These are phyloP conservation scores for Argynnis bischoffii DNA, from an alignment of 2,888 invertebrate genomes.

Conservation along the genomic window DNA sequence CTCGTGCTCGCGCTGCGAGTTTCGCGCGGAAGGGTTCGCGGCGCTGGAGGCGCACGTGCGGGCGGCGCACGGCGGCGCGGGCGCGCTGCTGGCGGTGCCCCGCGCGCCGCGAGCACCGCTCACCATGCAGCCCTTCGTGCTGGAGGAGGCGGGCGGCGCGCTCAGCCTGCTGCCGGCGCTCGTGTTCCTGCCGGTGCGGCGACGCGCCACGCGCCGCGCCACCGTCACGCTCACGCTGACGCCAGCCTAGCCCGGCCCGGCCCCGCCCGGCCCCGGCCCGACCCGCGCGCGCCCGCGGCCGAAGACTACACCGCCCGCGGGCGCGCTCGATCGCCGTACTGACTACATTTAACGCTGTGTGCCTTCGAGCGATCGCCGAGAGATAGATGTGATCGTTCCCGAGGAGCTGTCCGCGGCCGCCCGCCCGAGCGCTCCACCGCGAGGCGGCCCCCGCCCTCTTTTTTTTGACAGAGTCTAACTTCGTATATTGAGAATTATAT, in stretches of 20 bases:
- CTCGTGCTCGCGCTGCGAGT: slow-evolving; percentile 77
- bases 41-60: slow-evolving; percentile 77
- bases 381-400: slow-evolving; percentile 78
- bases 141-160: slow-evolving; percentile 84
- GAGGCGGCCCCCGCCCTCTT: slow-evolving; percentile 66
- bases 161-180: slow-evolving; percentile 93
- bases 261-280: slow-evolving; percentile 49
- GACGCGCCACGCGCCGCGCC: slow-evolving; percentile 91
- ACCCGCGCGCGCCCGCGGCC: slow-evolving; percentile 57
- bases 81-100: slow-evolving; percentile 78
- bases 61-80: slow-evolving; percentile 75
- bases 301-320: slow-evolving; percentile 62
- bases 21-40: slow-evolving; percentile 73
- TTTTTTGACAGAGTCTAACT: slow-evolving; percentile 76
- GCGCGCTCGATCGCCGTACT: slow-evolving; percentile 76
- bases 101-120: slow-evolving; percentile 86
- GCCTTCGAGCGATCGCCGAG: slow-evolving; percentile 91
- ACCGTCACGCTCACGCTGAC: slow-evolving; percentile 96
- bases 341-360: slow-evolving; percentile 88
- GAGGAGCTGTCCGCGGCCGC: slow-evolving; percentile 73
- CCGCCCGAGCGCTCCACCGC: slow-evolving; percentile 69
- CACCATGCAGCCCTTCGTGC: slow-evolving; percentile 96
- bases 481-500: slow-evolving; percentile 82
- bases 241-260: slow-evolving; percentile 86
- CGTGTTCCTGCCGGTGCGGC: slow-evolving; percentile 95